Percentiles rank a stretch among this genome's conserved stretches.
These are phyloP conservation scores for Neogobius melanostomus DNA, from an alignment of 2,113 vertebrate species.

Conservation along the genomic window DNA sequence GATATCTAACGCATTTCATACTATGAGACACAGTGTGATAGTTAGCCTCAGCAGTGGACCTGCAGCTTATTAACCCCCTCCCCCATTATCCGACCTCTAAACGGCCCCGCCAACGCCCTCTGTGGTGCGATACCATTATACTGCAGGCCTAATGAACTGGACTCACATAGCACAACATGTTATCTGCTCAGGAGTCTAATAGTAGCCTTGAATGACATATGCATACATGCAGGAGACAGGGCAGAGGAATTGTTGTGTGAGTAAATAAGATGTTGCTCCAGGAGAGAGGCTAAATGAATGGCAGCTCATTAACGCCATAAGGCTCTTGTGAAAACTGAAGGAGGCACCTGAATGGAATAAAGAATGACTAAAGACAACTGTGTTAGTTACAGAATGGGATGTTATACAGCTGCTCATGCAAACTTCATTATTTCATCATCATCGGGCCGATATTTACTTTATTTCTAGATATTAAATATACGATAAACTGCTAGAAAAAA, in stretches of 20 bases:
- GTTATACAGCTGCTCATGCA: neutral
- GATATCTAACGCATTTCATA: conserved; percentile 24
- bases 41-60: conserved; percentile 57
- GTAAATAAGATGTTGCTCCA: neutral
- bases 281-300: neutral
- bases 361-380: neutral
- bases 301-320: neutral
- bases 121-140: conserved; percentile 39
- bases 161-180: conserved; percentile 9
- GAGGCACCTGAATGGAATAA: neutral
- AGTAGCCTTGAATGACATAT: neutral
- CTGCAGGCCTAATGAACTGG: conserved; percentile 56
- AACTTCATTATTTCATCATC: too few species aligned
- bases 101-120: conserved; percentile 55
- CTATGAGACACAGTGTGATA: conserved; percentile 33
- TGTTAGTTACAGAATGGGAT: neutral
- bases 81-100: conserved; percentile 69
- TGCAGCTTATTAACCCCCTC: conserved; percentile 72
- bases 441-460: too few species aligned
- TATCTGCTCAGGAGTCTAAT: neutral
- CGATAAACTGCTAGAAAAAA: too few species aligned
- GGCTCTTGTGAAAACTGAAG: neutral
- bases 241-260: neutral
- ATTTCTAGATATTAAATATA: too few species aligned
- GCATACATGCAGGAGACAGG: too few species aligned